These are phyloP conservation scores for Drymonia ruficornis DNA, from an alignment of 2,888 invertebrate species.

Conservation along the genomic window DNA sequence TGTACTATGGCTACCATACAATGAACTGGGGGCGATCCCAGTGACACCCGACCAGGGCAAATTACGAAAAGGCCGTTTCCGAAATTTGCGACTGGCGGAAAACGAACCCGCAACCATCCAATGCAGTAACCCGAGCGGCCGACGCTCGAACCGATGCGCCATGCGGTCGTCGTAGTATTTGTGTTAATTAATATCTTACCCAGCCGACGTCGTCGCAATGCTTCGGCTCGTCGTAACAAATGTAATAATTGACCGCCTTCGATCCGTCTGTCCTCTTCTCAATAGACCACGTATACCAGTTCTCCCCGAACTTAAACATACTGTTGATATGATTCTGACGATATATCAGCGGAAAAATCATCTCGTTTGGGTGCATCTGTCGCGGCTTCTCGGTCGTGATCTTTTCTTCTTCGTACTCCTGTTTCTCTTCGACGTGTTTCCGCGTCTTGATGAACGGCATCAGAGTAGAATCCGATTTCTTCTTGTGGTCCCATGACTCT, in stretches of 20 bases:
- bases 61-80: no score
- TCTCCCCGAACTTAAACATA: constrained; percentile 78
- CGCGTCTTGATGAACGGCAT: constrained; percentile 62
- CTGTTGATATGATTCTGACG: constrained; percentile 73
- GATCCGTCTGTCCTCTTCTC: constrained; percentile 72
- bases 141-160: no score
- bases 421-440: constrained; percentile 47
- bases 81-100: no score
- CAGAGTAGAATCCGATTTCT: constrained; percentile 44
- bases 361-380: constrained; percentile 70
- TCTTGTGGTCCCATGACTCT: constrained; percentile 55
- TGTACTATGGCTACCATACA: no score
- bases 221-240: constrained; percentile 77
- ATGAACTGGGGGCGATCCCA: no score
- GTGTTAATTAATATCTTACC: constrained; percentile 52
- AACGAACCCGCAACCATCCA: no score
- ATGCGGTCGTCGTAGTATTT: no score
- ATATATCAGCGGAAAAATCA: constrained; percentile 75
- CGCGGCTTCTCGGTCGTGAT: constrained; percentile 55
- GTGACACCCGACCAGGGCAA: no score
- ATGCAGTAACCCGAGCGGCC: no score
- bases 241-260: constrained; percentile 67
- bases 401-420: constrained; percentile 61
- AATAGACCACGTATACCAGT: constrained; percentile 78
- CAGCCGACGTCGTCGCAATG: constrained; percentile 77